These are phyloP conservation scores for Popillia japonica DNA, from an alignment of 1,140 invertebrate genomes.

Conservation along the genomic window DNA sequence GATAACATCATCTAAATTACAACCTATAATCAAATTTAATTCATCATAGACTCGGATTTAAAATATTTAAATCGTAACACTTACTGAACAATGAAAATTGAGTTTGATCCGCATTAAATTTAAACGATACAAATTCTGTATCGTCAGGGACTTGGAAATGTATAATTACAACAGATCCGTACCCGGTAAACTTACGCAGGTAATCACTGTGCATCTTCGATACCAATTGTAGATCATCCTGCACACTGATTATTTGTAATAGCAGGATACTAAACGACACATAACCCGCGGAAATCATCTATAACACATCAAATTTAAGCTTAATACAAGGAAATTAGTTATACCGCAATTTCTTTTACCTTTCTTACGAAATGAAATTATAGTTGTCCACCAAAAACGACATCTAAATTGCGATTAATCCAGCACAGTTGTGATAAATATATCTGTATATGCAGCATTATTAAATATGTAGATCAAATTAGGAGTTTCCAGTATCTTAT, in stretches of 20 bases:
- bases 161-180: conserved; percentile 51
- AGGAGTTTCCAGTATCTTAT: too few species aligned
- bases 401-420: too few species aligned
- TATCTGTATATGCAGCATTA: too few species aligned
- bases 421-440: too few species aligned
- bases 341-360: too few species aligned
- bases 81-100: conserved; percentile 54
- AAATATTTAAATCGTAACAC: conserved; percentile 37
- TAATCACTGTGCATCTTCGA: conserved; percentile 49
- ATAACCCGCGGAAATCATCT: not conserved
- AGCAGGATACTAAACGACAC: not conserved
- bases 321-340: too few species aligned
- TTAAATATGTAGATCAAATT: too few species aligned
- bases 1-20: conserved; percentile 67
- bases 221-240: conserved; percentile 19
- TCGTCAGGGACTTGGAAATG: conserved; percentile 55
- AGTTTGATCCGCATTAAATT: conserved; percentile 51
- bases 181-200: conserved; percentile 52
- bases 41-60: too few species aligned
- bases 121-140: conserved; percentile 52
- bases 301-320: not conserved
- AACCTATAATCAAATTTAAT: conserved; percentile 60
- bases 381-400: too few species aligned
- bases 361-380: too few species aligned
- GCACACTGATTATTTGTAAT: not conserved